Percentiles rank a stretch among this genome's conserved stretches.
phyloP scores from a whole-genome alignment of 2,888 invertebrate genomes.

The Trissolcus japonicus region DNA sequence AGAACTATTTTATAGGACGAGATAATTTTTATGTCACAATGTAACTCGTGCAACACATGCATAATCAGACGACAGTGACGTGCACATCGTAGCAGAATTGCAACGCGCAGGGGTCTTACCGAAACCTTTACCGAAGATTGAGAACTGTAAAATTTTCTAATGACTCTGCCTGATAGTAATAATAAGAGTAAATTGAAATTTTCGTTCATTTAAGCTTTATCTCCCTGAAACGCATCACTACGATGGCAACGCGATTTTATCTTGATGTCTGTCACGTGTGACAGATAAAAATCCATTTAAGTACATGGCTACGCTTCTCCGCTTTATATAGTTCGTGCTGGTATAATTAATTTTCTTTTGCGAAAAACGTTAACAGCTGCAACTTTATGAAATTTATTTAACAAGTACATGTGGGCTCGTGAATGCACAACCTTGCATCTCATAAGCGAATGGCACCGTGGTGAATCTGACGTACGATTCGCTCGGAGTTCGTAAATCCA shows the following conservation, averaged over 20 bases:
- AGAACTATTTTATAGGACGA: neutral
- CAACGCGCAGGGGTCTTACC: too few relatives aligned
- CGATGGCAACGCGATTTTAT: constrained; percentile 52
- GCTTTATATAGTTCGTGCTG: constrained; percentile 55
- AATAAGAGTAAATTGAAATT: constrained; percentile 37
- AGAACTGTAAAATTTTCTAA: too few relatives aligned
- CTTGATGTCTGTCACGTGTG: constrained; percentile 52
- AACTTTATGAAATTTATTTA: constrained; percentile 55
- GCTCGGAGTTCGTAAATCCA: constrained; percentile 42
- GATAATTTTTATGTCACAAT: neutral
- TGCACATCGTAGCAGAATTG: too few relatives aligned
- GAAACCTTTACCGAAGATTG: too few relatives aligned
- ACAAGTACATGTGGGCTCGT: constrained; percentile 53
- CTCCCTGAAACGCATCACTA: constrained; percentile 42
- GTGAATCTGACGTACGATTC: constrained; percentile 48
- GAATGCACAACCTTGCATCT: constrained; percentile 46
- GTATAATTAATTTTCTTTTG: constrained; percentile 58
- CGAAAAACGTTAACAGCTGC: constrained; percentile 48
- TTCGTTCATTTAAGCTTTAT: constrained; percentile 27
- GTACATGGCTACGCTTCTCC: constrained; percentile 53
- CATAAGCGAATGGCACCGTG: constrained; percentile 51
- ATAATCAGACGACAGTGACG: too few relatives aligned
- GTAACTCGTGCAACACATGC: too few relatives aligned
- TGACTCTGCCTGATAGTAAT: constrained; percentile 8
- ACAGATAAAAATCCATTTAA: constrained; percentile 55